phyloP scores from a whole-genome alignment of 2,797 vertebrate species.

The Pelobates cultripes region DNA sequence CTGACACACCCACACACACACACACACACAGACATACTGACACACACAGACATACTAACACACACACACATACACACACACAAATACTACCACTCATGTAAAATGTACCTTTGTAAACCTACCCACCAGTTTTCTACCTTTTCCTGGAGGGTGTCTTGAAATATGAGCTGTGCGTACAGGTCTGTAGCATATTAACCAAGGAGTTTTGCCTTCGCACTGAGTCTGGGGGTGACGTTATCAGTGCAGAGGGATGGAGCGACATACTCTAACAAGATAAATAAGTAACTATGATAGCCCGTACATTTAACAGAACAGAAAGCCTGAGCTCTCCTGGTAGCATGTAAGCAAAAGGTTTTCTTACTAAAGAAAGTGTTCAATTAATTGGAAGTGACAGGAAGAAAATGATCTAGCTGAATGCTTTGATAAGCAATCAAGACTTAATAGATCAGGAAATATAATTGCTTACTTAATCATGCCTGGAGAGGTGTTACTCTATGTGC shows the following conservation, averaged over 20 bases:
- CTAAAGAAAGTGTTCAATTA: constrained; percentile 66
- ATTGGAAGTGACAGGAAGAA: constrained; percentile 76
- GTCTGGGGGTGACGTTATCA: constrained; percentile 25
- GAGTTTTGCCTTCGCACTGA: constrained; percentile 1
- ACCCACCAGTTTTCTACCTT: too few species aligned
- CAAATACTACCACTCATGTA: too few species aligned
- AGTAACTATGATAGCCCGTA: constrained; percentile 42
- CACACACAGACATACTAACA: too few species aligned
- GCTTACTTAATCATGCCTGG: constrained; percentile 74
- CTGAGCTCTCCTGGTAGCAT: constrained; percentile 14
- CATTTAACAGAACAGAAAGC: constrained; percentile 37
- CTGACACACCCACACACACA: too few species aligned
- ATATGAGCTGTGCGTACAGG: not conserved
- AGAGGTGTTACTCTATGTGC: constrained; percentile 64
- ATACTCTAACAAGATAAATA: constrained; percentile 49
- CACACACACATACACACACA: too few species aligned
- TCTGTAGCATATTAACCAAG: not conserved
- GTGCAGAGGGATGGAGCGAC: constrained; percentile 1
- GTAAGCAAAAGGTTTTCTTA: constrained; percentile 35
- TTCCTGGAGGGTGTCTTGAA: not conserved
- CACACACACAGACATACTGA: too few species aligned
- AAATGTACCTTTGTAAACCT: too few species aligned
- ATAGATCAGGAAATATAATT: constrained; percentile 82
- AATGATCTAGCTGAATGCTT: constrained; percentile 78
- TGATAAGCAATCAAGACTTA: constrained; percentile 78